Percentiles rank a stretch among this genome's conserved stretches.
Evolutionary conservation across 2,113 vertebrate species (phyloP).

Genomic region (Prochilodus magdalenae): DNA sequence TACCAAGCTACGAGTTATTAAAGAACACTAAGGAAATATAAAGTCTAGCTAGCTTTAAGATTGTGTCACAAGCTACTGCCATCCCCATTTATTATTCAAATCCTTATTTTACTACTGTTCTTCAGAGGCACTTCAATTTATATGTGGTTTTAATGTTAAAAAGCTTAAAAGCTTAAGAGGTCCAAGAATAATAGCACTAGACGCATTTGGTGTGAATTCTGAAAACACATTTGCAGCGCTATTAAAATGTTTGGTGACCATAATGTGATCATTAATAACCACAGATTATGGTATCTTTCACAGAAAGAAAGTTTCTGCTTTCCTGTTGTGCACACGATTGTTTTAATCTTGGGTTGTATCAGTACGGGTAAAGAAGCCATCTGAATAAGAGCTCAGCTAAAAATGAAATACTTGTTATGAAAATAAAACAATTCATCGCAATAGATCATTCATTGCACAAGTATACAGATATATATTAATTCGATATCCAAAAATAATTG

Average conservation of each 20-base stretch:
- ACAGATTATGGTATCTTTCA: background rate
- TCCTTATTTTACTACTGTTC: background rate
- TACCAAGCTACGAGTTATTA: background rate
- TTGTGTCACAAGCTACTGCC: background rate
- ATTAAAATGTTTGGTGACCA: background rate
- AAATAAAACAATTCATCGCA: too few relatives aligned
- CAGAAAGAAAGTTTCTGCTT: background rate
- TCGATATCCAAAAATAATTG: too few relatives aligned
- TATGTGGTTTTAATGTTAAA: constrained; percentile 8
- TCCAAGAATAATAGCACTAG: background rate
- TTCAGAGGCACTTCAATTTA: background rate
- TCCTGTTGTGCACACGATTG: background rate
- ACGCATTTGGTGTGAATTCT: background rate
- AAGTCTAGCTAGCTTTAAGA: background rate
- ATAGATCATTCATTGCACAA: too few relatives aligned
- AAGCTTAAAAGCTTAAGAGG: background rate
- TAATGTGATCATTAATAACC: background rate
- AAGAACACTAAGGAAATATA: background rate
- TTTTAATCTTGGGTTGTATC: background rate
- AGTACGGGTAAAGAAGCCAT: too few relatives aligned
- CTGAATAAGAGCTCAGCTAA: too few relatives aligned
- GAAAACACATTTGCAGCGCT: background rate
- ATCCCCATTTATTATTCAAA: constrained; percentile 1
- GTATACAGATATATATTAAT: too few relatives aligned
- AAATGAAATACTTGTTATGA: too few relatives aligned